Evolutionary conservation across 1,140 invertebrate genomes (phyloP).

Genomic region (Sarcophaga bullata): DNA sequence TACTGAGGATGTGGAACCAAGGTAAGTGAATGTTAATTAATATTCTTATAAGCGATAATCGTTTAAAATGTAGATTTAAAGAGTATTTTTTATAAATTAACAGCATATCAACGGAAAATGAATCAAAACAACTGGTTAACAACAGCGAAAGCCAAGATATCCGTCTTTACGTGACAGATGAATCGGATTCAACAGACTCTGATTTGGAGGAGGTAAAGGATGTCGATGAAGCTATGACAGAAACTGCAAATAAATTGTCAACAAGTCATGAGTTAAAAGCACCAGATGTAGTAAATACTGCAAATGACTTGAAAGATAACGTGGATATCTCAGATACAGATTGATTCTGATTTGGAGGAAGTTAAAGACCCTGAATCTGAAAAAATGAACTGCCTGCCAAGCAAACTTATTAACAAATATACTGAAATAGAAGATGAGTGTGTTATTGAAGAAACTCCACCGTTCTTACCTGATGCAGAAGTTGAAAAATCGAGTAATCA

Average conservation of each 20-base stretch:
- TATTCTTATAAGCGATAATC: too few relatives aligned
- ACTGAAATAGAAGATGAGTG: background rate
- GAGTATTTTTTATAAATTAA: too few relatives aligned
- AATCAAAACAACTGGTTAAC: background rate
- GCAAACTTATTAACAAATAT: background rate
- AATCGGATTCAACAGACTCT: conserved; percentile 36
- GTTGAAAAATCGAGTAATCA: background rate
- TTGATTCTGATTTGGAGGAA: conserved; percentile 44
- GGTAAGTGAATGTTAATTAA: background rate
- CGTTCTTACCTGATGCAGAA: background rate
- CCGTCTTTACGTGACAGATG: conserved; percentile 32
- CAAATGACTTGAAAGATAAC: background rate
- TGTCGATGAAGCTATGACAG: background rate
- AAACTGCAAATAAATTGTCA: conserved; percentile 27
- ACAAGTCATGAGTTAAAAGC: conserved; percentile 55
- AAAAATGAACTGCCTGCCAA: background rate
- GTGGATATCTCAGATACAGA: conserved; percentile 36
- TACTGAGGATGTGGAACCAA: background rate
- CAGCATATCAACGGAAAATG: too few relatives aligned
- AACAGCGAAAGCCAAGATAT: conserved; percentile 41
- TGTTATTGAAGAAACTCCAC: background rate
- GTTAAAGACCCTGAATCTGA: background rate
- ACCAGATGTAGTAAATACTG: too few relatives aligned
- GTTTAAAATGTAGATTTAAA: too few relatives aligned
- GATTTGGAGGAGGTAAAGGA: conserved; percentile 44